These are phyloP conservation scores for Pyxicephalus adspersus DNA, from an alignment of 2,113 vertebrate genomes.

Conservation along the genomic window DNA sequence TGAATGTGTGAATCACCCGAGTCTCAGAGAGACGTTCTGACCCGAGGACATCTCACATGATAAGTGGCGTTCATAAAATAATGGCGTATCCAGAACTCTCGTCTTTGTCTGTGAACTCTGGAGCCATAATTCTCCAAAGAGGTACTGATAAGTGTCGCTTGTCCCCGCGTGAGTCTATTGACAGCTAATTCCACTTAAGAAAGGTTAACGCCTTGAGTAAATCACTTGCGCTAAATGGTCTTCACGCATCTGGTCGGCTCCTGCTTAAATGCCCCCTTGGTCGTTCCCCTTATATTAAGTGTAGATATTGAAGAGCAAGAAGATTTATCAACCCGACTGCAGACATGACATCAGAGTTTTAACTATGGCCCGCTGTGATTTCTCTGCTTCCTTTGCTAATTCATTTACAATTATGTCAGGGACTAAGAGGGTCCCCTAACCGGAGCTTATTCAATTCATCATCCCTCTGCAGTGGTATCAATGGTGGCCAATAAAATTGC, in stretches of 20 bases:
- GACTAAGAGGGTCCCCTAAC: constrained; percentile 61
- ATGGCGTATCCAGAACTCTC: constrained; percentile 61
- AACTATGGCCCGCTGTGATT: constrained; percentile 56
- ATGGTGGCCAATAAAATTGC: constrained; percentile 24
- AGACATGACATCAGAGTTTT: constrained; percentile 67
- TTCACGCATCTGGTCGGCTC: constrained; percentile 62
- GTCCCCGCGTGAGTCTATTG: constrained; percentile 68
- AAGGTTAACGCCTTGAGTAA: constrained; percentile 69
- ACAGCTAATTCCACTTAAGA: constrained; percentile 68
- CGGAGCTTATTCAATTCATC: constrained; percentile 57
- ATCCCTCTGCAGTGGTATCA: constrained; percentile 54
- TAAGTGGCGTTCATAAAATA: constrained; percentile 71
- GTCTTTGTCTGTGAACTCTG: constrained; percentile 63
- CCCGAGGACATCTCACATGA: constrained; percentile 60
- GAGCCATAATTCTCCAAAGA: constrained; percentile 66
- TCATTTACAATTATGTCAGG: constrained; percentile 63
- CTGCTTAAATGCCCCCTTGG: constrained; percentile 65
- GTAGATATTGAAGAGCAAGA: constrained; percentile 65
- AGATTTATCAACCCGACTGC: constrained; percentile 61
- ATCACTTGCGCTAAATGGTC: constrained; percentile 65
- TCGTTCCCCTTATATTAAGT: constrained; percentile 62
- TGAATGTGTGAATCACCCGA: constrained; percentile 52
- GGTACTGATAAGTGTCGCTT: constrained; percentile 64
- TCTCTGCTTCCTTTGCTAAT: constrained; percentile 57
- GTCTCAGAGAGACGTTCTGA: constrained; percentile 53